phyloP scores from a whole-genome alignment of 2,113 vertebrate genomes.

The Leptobrachium leishanense region DNA sequence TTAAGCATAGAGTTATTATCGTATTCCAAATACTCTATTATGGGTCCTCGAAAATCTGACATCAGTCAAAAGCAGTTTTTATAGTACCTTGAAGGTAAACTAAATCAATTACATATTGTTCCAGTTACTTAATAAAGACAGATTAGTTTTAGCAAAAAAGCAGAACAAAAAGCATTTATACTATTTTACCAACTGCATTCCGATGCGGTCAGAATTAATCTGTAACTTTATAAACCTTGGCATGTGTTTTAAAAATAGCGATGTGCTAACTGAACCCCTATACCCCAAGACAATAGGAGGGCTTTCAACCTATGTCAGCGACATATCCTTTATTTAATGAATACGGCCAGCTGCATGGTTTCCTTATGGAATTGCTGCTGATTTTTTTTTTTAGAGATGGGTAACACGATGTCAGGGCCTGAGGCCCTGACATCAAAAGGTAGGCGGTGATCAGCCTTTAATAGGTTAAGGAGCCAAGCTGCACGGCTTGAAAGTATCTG shows the following conservation, averaged over 20 bases:
- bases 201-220: slow-evolving; percentile 14
- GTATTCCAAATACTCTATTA: slow-evolving; percentile 37
- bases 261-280: background rate
- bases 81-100: slow-evolving; percentile 31
- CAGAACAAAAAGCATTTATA: slow-evolving; percentile 18
- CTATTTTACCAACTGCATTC: slow-evolving; percentile 30
- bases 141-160: slow-evolving; percentile 10
- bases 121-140: slow-evolving; percentile 10
- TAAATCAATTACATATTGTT: slow-evolving; percentile 47
- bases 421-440: no score
- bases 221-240: slow-evolving; percentile 13
- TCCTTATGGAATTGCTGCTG: background rate
- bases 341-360: background rate
- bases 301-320: background rate
- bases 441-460: no score
- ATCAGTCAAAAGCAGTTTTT: slow-evolving; percentile 38
- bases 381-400: no score
- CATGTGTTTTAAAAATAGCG: slow-evolving; percentile 7
- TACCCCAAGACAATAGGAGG: background rate
- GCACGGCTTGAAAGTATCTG: no score
- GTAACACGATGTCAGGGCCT: no score
- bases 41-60: slow-evolving; percentile 29
- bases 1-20: slow-evolving; percentile 37
- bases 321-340: background rate
- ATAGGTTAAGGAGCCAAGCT: no score